Percentiles rank a stretch among this genome's conserved stretches.
Conservation (phyloP, 2,113 vertebrate genomes). For the Apteryx owenii region DNA sequence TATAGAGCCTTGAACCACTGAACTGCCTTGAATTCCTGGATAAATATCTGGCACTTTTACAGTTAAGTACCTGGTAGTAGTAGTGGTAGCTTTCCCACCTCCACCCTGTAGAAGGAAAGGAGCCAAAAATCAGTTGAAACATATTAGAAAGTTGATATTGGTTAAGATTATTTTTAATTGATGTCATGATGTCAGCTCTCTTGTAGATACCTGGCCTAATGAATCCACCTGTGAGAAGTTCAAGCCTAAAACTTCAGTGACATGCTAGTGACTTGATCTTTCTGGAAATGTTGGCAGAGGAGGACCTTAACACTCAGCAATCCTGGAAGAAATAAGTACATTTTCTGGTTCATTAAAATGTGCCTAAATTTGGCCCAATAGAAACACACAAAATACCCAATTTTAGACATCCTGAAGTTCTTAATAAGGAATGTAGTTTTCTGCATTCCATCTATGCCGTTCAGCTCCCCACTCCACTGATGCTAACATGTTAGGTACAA, state of each 20-base stretch:
- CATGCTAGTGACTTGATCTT: neutral
- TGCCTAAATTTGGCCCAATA: neutral
- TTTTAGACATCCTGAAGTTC: neutral
- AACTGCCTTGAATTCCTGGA: neutral
- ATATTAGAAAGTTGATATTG: neutral
- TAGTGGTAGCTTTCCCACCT: neutral
- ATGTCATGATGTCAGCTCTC: neutral
- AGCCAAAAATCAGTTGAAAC: neutral
- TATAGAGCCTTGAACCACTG: neutral
- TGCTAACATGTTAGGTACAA: neutral
- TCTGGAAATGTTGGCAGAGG: neutral
- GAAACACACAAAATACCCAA: neutral
- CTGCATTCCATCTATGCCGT: neutral
- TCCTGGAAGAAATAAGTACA: neutral
- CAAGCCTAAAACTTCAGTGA: neutral
- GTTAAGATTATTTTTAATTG: slow-evolving; percentile 18
- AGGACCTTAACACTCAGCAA: neutral
- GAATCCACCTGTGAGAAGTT: neutral
- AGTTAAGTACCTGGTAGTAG: neutral
- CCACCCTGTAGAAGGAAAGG: neutral
- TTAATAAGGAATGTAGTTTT: neutral
- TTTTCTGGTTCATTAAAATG: neutral
- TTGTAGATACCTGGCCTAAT: neutral
- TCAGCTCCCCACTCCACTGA: neutral
- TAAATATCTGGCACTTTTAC: neutral